Conservation (phyloP, 2,888 invertebrate genomes). For the Teinopalpus imperialis region DNA sequence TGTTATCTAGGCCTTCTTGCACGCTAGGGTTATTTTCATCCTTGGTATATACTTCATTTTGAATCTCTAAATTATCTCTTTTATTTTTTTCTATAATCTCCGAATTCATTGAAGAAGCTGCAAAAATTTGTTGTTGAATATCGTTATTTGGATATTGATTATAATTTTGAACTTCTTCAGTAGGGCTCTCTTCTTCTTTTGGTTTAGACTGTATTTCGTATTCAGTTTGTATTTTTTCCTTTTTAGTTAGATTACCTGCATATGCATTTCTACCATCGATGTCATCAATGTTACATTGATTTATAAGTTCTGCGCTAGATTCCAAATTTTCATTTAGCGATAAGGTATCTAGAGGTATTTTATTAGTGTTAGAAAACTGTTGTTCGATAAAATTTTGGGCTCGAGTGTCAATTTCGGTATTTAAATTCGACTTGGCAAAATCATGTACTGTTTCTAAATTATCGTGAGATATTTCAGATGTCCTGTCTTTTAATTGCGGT, state of each 20-base stretch:
- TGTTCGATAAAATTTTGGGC: background rate
- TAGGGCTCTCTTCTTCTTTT: background rate
- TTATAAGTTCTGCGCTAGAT: background rate
- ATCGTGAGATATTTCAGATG: background rate
- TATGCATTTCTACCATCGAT: background rate
- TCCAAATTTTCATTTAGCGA: background rate
- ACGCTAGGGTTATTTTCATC: background rate
- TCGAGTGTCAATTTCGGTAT: background rate
- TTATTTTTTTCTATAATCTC: too few relatives aligned
- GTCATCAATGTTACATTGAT: background rate
- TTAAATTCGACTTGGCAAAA: background rate
- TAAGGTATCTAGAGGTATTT: background rate
- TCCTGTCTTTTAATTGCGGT: background rate
- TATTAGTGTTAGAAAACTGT: background rate
- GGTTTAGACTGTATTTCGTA: slow-evolving; percentile 9
- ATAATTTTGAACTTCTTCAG: background rate
- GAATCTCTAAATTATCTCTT: background rate
- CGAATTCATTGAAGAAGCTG: too few relatives aligned
- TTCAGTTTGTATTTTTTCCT: slow-evolving; percentile 14
- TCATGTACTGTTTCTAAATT: background rate
- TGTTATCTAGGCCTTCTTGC: background rate
- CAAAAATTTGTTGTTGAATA: background rate
- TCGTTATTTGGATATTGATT: background rate
- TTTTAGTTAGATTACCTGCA: slow-evolving; percentile 7
- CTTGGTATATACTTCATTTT: background rate